A percentile compares a stretch with the other conserved stretches of the same genome.
phyloP scores from a whole-genome alignment of 92 coral and sea anemone species.

The Blastomussa wellsi region DNA sequence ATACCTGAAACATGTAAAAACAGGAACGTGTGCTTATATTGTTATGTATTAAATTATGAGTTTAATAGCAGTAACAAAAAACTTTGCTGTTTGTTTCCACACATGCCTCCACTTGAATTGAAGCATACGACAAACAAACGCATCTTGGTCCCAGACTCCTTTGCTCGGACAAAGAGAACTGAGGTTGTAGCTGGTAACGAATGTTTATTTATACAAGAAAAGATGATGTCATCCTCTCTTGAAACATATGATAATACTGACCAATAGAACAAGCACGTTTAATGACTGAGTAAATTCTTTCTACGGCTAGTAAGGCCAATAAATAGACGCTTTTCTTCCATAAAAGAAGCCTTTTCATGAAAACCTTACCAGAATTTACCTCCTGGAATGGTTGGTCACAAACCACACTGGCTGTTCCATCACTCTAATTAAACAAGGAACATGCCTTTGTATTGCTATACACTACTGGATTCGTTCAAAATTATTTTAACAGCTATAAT shows the following conservation, averaged over 20 bases:
- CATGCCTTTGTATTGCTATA: too few relatives aligned
- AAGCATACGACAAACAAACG: neutral
- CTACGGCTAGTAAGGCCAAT: neutral
- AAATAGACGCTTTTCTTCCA: too few relatives aligned
- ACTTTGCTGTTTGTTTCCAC: neutral
- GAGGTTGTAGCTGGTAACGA: neutral
- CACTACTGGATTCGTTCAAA: too few relatives aligned
- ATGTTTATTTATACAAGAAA: neutral
- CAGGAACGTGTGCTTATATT: neutral
- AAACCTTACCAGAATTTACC: neutral
- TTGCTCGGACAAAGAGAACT: neutral
- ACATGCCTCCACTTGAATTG: neutral
- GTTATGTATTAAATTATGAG: neutral
- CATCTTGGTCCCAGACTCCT: neutral
- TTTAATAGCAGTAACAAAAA: neutral
- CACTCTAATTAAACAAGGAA: neutral
- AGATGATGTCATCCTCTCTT: neutral
- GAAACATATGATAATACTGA: neutral
- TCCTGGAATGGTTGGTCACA: neutral
- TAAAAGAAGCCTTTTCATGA: neutral
- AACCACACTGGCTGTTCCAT: neutral
- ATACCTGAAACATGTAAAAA: neutral
- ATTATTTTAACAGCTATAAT: too few relatives aligned
- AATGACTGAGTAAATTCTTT: neutral
- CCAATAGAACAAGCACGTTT: neutral